Conservation (phyloP, 2,797 vertebrate species). For the Tamandua tetradactyla region DNA sequence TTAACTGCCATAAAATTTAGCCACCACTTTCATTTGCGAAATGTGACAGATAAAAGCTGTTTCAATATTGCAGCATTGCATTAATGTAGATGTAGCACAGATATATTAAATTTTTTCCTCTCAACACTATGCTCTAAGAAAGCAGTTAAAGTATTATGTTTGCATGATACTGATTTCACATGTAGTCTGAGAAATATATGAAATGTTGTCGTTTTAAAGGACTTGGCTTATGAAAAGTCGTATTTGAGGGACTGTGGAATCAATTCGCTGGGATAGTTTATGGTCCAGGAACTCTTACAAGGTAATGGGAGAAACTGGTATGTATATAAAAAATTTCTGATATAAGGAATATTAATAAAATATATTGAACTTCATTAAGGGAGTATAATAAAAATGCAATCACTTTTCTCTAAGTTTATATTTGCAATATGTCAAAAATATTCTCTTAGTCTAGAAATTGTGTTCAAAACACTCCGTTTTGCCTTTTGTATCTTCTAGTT, state of each 20-base stretch:
- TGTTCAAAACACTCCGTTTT: neutral
- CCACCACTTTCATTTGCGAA: constrained; percentile 74
- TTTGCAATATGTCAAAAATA: neutral
- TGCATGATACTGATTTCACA: constrained; percentile 74
- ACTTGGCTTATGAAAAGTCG: constrained; percentile 72
- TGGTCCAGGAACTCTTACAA: constrained; percentile 65
- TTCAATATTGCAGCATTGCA: constrained; percentile 70
- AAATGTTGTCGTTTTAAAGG: constrained; percentile 76
- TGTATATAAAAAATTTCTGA: neutral
- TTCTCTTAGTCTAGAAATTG: neutral
- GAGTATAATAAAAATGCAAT: neutral
- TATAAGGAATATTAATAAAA: constrained; percentile 45
- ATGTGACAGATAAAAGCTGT: constrained; percentile 75
- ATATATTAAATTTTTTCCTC: constrained; percentile 74
- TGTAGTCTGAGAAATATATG: constrained; percentile 74
- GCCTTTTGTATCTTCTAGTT: neutral
- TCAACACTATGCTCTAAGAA: constrained; percentile 66
- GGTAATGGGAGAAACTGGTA: constrained; percentile 58
- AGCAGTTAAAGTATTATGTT: constrained; percentile 72
- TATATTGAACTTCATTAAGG: constrained; percentile 25
- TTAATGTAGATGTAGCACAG: constrained; percentile 73
- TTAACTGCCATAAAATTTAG: constrained; percentile 76
- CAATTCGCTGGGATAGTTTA: constrained; percentile 75
- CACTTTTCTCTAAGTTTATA: neutral
- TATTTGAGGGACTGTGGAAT: constrained; percentile 78